Evolutionary conservation across 2,888 invertebrate genomes (phyloP).

Genomic region (Epiblema foenella): DNA sequence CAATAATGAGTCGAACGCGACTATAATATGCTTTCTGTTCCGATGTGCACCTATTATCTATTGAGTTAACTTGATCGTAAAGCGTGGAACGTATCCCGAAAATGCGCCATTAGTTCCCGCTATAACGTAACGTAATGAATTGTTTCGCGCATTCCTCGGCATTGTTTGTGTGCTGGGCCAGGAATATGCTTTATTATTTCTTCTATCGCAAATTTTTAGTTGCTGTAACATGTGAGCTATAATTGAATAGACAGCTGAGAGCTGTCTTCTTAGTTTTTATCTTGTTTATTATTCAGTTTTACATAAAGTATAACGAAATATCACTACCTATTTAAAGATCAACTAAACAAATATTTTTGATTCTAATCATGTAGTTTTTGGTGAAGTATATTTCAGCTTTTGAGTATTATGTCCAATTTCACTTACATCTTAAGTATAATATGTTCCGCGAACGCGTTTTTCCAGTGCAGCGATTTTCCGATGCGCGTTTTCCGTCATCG

Average conservation of each 20-base stretch:
- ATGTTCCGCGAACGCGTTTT: no score
- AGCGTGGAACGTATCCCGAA: background rate
- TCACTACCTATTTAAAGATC: no score
- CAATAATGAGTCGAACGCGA: no score
- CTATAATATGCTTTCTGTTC: background rate
- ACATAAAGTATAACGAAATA: no score
- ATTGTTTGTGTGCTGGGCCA: constrained; percentile 32
- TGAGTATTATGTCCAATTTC: no score
- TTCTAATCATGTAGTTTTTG: no score
- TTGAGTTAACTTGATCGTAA: background rate
- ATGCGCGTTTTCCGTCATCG: no score
- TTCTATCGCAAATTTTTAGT: constrained; percentile 15
- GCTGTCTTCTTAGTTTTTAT: background rate
- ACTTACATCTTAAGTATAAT: no score
- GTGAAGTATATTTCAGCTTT: no score
- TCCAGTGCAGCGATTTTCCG: no score
- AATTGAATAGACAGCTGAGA: background rate
- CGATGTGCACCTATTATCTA: background rate
- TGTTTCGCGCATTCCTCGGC: constrained; percentile 29
- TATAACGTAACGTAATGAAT: constrained; percentile 12
- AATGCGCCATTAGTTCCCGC: background rate
- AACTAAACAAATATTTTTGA: no score
- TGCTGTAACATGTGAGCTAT: background rate
- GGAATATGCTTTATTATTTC: constrained; percentile 12
- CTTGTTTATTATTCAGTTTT: no score